Evolutionary conservation across 1,140 invertebrate genomes (phyloP).

Genomic region (Mamestra configurata): DNA sequence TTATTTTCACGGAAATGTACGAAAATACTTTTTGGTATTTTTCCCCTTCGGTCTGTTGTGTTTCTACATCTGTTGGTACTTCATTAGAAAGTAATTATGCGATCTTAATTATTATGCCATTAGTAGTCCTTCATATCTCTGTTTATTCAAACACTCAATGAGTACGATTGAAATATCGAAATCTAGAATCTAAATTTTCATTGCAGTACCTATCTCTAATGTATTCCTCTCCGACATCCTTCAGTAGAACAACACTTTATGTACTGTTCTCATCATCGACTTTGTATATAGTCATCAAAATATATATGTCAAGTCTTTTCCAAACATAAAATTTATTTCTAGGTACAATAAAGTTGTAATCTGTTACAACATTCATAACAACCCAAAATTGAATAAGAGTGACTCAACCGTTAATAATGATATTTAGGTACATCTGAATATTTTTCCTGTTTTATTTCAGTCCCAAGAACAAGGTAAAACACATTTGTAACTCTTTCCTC

Average conservation of each 20-base stretch:
- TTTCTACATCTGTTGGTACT: slow-evolving; percentile 11
- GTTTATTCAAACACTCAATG: no score
- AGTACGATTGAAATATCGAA: no score
- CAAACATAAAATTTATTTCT: not conserved
- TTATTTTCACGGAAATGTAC: slow-evolving; percentile 2
- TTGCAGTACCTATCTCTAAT: no score
- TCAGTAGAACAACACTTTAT: no score
- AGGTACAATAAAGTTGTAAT: not conserved
- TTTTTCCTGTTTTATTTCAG: not conserved
- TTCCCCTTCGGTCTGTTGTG: not conserved
- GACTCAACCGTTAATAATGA: not conserved
- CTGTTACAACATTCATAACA: not conserved
- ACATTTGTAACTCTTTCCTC: not conserved
- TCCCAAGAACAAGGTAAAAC: not conserved
- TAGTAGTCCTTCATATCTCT: no score
- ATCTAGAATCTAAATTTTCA: no score
- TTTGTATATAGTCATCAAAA: no score
- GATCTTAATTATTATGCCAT: no score
- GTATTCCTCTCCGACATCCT: no score
- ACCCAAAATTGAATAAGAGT: not conserved
- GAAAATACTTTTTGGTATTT: not conserved
- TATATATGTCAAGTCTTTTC: not conserved
- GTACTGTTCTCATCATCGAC: no score
- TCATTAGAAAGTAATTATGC: no score
- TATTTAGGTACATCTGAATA: not conserved